Percentiles rank a stretch among this genome's conserved stretches.
These are phyloP conservation scores for Sarcophaga subvicina DNA, from an alignment of 2,888 invertebrate species.

Conservation along the genomic window DNA sequence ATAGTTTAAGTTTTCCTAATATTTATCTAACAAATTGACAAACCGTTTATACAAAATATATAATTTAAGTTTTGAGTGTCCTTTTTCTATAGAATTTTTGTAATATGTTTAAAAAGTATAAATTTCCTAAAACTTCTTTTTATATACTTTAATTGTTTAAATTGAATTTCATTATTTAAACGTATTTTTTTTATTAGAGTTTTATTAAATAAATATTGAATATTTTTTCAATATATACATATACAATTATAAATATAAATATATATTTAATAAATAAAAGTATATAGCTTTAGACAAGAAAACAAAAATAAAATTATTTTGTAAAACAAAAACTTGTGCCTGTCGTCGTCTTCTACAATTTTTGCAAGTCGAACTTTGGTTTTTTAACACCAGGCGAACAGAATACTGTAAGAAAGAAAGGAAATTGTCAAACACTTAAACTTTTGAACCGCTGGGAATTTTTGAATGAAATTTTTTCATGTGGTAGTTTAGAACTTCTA, in stretches of 20 bases:
- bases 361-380: neutral
- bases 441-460: too few species aligned
- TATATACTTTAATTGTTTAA: constrained; percentile 25
- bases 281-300: constrained; percentile 49
- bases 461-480: too few species aligned
- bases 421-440: too few species aligned
- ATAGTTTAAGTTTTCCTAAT: too few species aligned
- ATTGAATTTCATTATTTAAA: constrained; percentile 42
- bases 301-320: constrained; percentile 55
- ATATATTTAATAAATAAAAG: constrained; percentile 22
- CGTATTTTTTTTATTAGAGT: constrained; percentile 49
- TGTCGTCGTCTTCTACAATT: too few species aligned
- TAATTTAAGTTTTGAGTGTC: constrained; percentile 3
- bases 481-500: too few species aligned
- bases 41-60: neutral
- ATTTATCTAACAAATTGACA: constrained; percentile 6
- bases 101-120: neutral
- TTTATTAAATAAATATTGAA: constrained; percentile 44
- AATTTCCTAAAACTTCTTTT: neutral
- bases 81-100: constrained; percentile 6
- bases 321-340: constrained; percentile 36
- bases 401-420: too few species aligned
- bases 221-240: constrained; percentile 45
- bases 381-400: too few species aligned
- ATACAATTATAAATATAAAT: constrained; percentile 18